Base-by-base conservation (phyloP, 1,140 invertebrate genomes). In the Anthonomus grandis region DNA sequence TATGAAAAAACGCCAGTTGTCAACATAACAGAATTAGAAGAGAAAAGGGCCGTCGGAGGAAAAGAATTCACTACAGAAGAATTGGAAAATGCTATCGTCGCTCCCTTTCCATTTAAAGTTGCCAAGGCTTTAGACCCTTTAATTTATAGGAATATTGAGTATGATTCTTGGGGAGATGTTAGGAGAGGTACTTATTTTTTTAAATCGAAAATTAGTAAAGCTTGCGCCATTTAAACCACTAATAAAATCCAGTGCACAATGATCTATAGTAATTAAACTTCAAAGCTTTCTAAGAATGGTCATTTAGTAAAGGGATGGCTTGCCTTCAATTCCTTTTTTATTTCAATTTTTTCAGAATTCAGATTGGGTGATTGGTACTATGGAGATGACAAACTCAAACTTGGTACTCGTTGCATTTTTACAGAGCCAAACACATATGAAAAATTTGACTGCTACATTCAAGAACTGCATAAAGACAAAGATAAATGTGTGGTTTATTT, bases 21-120 rank as follows among this genome's bases (percentile, higher is more conserved):
- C 12, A 63, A 37, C 22, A 51, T 59, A 22, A 78, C 83, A 10
- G 70, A 79, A 34, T 78, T 78, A 75, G 69, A 85, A 15, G 76
- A 82, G 58, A 76, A 25, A 59, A 71, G 24, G 76, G 80, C 10
- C 12, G 10, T 5, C 10, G 57, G 47, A 49, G 81, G 81, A 42
- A 76, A 77, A 60, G 77, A 82, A 18, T 64, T 77, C n/a, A 66
- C 77, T 70, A 65, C 77, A 63, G 82, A 81, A 9, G 25, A 41
- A 42, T 13, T 41, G 17, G 25, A 31, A 2, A 56, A 57, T 34
- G 57, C 36, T 38, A 24, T 52, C 10, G 79, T 86, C 18, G 88
- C 89, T 13, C 91, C 91, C n/a, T 91, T 95, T 74, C 89, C 91
- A 0, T 95, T 92, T 70, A 89, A 92, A 80, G 86, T 95, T 4